A percentile compares a stretch with the other conserved stretches of the same genome.
These are phyloP conservation scores for Gonioctena quinquepunctata DNA, from an alignment of 1,140 invertebrate genomes.

Conservation along the genomic window DNA sequence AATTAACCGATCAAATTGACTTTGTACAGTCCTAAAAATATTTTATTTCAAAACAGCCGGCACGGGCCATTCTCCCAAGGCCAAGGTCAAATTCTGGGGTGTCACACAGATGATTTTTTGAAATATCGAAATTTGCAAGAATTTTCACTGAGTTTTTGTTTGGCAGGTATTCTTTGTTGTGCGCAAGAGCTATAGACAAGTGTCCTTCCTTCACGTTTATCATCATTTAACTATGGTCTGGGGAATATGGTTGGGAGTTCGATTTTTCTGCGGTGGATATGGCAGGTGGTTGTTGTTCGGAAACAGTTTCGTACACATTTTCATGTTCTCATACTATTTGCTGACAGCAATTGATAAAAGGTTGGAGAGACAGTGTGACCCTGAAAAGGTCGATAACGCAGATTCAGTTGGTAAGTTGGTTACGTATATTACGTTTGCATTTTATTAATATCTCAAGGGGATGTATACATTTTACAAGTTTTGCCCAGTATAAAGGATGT, in stretches of 20 bases:
- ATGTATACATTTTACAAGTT: too few relatives aligned
- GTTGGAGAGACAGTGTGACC: constrained; percentile 67
- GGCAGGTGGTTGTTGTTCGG: constrained; percentile 64
- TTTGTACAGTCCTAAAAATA: too few relatives aligned
- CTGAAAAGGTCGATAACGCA: constrained; percentile 79
- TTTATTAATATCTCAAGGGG: too few relatives aligned
- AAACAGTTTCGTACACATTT: constrained; percentile 75
- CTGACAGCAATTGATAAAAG: constrained; percentile 64
- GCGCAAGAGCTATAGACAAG: constrained; percentile 81
- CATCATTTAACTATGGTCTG: constrained; percentile 81
- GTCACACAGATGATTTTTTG: too few relatives aligned
- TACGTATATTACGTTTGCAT: too few relatives aligned
- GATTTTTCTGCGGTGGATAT: constrained; percentile 68
- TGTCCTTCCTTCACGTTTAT: constrained; percentile 88
- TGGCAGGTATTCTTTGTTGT: constrained; percentile 85
- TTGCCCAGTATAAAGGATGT: too few relatives aligned
- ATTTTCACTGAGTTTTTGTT: too few relatives aligned
- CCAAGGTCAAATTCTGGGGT: too few relatives aligned
- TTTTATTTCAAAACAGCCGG: too few relatives aligned
- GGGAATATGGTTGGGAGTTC: constrained; percentile 65
- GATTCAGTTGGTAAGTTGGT: constrained; percentile 67
- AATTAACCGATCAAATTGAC: too few relatives aligned
- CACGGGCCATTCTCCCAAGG: too few relatives aligned
- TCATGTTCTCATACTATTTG: constrained; percentile 83
- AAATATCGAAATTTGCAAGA: too few relatives aligned